phyloP scores from a whole-genome alignment of 2,888 invertebrate species.

The Calliopum simillimum region DNA sequence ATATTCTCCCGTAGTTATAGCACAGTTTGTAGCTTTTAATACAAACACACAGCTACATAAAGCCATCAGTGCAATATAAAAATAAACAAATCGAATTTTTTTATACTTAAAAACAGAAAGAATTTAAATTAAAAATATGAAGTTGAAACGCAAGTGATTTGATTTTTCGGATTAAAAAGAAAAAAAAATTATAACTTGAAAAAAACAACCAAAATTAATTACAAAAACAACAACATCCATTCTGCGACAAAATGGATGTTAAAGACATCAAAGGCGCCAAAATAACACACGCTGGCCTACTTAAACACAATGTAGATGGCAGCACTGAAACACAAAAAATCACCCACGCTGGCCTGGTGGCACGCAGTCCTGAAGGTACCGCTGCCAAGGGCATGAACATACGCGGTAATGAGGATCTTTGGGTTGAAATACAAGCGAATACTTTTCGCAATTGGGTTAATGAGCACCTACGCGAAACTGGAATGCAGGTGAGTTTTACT shows the following conservation, averaged over 20 bases:
- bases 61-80: no score
- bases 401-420: constrained; percentile 93
- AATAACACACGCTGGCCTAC: constrained; percentile 72
- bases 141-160: constrained; percentile 24
- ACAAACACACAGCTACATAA: no score
- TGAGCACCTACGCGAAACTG: constrained; percentile 83
- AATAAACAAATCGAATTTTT: no score
- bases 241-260: constrained; percentile 61
- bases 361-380: constrained; percentile 92
- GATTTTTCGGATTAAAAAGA: constrained; percentile 4
- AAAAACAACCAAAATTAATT: constrained; percentile 31
- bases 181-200: constrained; percentile 28
- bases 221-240: constrained; percentile 21
- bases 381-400: constrained; percentile 96
- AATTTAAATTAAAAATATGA: not conserved
- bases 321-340: constrained; percentile 72
- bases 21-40: no score
- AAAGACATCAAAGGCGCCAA: constrained; percentile 70
- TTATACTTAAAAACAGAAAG: no score
- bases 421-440: constrained; percentile 96
- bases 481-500: constrained; percentile 71
- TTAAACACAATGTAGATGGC: constrained; percentile 73
- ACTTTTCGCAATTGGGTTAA: constrained; percentile 99
- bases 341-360: constrained; percentile 84
- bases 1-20: no score